Percentiles rank a stretch among this genome's conserved stretches.
These are phyloP conservation scores for Tenthredo notha DNA, from an alignment of 2,888 invertebrate genomes.

Conservation along the genomic window DNA sequence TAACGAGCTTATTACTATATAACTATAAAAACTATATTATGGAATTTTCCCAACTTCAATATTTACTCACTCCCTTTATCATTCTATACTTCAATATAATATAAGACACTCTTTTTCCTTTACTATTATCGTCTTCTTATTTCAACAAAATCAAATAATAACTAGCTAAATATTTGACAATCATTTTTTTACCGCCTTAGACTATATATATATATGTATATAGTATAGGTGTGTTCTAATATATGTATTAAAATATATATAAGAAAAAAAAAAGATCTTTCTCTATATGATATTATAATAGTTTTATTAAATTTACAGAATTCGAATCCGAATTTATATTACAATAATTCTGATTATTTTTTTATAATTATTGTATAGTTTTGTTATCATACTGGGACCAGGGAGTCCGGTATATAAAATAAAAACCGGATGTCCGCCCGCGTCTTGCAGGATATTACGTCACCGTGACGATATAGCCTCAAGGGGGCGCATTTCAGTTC, in stretches of 20 bases:
- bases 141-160: conserved; percentile 69
- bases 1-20: not conserved
- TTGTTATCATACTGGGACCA: conserved; percentile 71
- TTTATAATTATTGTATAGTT: conserved; percentile 63
- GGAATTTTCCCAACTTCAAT: conserved; percentile 3
- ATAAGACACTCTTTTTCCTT: no score
- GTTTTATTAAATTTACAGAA: no score
- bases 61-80: not conserved
- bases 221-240: no score
- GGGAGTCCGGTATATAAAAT: conserved; percentile 71
- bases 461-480: not conserved
- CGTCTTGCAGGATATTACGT: conserved; percentile 55
- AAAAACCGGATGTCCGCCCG: conserved; percentile 76
- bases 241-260: no score
- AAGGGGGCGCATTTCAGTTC: not conserved
- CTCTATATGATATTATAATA: no score
- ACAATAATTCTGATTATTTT: not conserved
- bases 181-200: conserved; percentile 57
- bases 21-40: not conserved
- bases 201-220: not conserved
- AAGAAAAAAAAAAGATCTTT: no score
- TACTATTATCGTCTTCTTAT: no score
- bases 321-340: not conserved
- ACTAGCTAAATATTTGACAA: conserved; percentile 69
- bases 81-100: no score